Base-by-base conservation (phyloP, 2,888 invertebrate species). In the Crematogaster levior region DNA sequence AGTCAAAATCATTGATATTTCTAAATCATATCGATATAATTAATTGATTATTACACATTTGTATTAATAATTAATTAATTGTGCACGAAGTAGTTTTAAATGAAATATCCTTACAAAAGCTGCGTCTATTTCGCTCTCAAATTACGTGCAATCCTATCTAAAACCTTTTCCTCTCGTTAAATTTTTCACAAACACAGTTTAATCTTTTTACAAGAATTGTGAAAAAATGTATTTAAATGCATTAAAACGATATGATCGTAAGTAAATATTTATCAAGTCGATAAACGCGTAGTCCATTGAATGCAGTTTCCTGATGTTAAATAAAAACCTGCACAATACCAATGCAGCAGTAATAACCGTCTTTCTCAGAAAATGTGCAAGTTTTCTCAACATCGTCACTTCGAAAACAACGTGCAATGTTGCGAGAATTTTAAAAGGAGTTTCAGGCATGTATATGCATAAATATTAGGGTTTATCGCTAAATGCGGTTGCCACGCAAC, bases 371-470 rank as follows among this genome's bases (percentile, higher is more conserved):
- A 73, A 73, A 73, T 60, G 15, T 46, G 3, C 0, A 34, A 46
- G 43, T 60, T 73, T 21, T 30, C 34, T 61, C 10, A 46, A 46
- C 73, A 15, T n/a, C 40, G 60, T 7, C 37, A 72, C 40, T 46
- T 21, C 3, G 15, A 34, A 73, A 43, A 73, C 21, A 60, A 6
- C 27, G 15, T 30, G 2, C 43, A 21, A 43, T 9, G 4, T 21
- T 1, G 48, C 66, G 70, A n/a, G 37, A 53, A 53, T 7, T 24
- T 53, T 10, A 24, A 70, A 70, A 24, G 15, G 18, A 37, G 18
- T 70, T 70, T 53, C 53, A 3, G 15, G 15, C 12, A 37, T 40
- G 37, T 21, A 12, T 5, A 37, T 18, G 40, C 3, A 37, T 15
- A 58, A 27, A 40, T n/a, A 15, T 63, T 27, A 27, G 9, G 10